phyloP scores from a whole-genome alignment of 2,888 invertebrate species.

The Phengaris alcon region DNA sequence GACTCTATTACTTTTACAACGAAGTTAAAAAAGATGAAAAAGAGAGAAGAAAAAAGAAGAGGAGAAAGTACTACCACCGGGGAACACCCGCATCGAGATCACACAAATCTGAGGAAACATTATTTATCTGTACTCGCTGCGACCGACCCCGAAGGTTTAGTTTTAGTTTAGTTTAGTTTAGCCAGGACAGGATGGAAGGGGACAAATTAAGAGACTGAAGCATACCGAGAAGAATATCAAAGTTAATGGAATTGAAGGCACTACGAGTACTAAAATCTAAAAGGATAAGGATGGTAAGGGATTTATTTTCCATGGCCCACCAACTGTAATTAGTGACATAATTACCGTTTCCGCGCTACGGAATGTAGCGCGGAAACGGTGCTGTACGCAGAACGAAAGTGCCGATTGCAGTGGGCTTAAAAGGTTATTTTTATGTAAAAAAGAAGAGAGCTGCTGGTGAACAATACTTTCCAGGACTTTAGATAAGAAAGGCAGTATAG shows the following conservation, averaged over 20 bases:
- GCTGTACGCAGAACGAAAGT: conserved; percentile 23
- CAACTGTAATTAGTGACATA: background rate
- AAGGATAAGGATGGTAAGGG: background rate
- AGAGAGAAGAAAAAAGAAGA: conserved; percentile 1
- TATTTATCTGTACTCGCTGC: background rate
- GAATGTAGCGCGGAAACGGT: conserved; percentile 10
- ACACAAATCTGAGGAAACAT: background rate
- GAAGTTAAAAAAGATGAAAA: background rate
- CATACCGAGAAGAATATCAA: no score
- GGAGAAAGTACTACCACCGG: conserved; percentile 4
- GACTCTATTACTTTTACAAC: background rate
- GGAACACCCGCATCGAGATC: conserved; percentile 8
- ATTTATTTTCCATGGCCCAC: background rate
- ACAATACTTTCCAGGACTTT: conserved; percentile 29
- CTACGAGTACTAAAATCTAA: background rate
- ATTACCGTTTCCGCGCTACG: no score
- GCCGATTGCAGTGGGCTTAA: conserved; percentile 26
- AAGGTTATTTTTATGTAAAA: no score
- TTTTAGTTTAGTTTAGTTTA: no score
- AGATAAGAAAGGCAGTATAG: no score
- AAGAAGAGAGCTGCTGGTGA: background rate
- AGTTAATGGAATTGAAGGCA: no score
- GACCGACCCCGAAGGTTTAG: no score
- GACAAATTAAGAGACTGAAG: no score
- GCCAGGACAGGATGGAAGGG: no score